Evolutionary conservation across 2,797 vertebrate genomes (phyloP), one percentile per base, ranked within the genome.

Genomic region (Pangasius macronema): DNA sequence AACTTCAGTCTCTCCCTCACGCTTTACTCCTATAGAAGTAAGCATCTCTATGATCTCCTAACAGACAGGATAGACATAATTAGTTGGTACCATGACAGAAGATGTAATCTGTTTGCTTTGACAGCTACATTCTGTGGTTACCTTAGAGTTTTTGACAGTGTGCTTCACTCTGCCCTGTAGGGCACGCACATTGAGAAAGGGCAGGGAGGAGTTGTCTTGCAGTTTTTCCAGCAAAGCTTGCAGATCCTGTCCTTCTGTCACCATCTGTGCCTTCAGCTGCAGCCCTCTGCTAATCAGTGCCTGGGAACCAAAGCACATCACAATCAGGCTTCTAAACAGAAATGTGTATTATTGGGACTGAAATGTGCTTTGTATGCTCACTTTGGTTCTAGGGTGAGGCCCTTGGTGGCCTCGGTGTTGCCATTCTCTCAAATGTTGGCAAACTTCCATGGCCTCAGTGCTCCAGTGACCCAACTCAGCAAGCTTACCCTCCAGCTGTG

Each of bases 261-360:
- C 90, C 76, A 96, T 49, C 82, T 95, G 94, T 2, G 94, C 93
- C 87, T 93, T 93, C 61, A 94, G 94, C 1, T 90, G 93, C 55
- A 93, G 83, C 72, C 95, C 95, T 87, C 92, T 94, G 87, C 93
- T 93, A 91, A 95, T 86, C 89, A 97, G 91, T 18, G 80, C 89
- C 96, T 97, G 27, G 9, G 46, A 57, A 75, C 18, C 6, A 75
- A 42, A 87, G n/a, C 55, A 85, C n/a, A 39, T 30, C 1, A 75
- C 13, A 84, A 36, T 53, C 2, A 73, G 85, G 68, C 39, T 0
- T 76, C 59, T 36, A 14, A n/a, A 77, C 67, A 57, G 13, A 82
- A 68, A 80, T 75, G 46, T 39, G 24, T 30, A 49, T 33, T 67
- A 51, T 39, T 76, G 72, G 20, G 30, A 82, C 9, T 53, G 33